Base-by-base conservation (phyloP, 1,140 invertebrate species). In the Hycleus phaleratus region DNA sequence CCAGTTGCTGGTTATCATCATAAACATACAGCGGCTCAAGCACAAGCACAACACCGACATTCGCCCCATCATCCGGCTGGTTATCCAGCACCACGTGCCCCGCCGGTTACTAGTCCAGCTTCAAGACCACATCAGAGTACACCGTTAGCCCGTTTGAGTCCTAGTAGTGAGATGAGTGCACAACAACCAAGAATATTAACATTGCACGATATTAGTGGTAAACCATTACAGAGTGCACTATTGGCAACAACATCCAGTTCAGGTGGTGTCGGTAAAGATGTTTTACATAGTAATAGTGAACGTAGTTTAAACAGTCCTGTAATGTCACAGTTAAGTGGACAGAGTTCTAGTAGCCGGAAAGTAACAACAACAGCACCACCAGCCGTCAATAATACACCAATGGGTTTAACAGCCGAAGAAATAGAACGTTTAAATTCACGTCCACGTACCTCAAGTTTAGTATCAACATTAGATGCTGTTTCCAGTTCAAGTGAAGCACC, bases 131-230 rank as follows among this genome's bases (percentile, higher is more conserved):
- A 86, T 67, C 91, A 95, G 70, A 93, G 88, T 55, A 95, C 93
- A 1, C 93, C 93, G 4, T 73, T 95, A 9, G 92, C 93, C 0
- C 78, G 93, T 56, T 74, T 95, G 0, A 95, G 91, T 66, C 93
- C 93, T 0, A 94, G 91, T 65, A 93, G 90, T 66, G 93, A 95
- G 73, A 74, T 96, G 45, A 94, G 91, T 56, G 86, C 88, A 10
- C 91, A 95, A 71, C 90, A 93, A 60, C 91, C 93, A 0, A 77
- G 93, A 52, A 96, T 96, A 60, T 76, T 96, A 1, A 95, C 93
- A 0, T 74, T 96, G 24, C 90, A 95, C 73, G 93, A 95, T 73
- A 93, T 96, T 62, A 94, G 91, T 61, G 92, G 92, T 0, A 95
- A 94, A 69, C 91, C 91, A 1, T 70, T 94, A 26, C 93, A 95